Base-by-base conservation (phyloP, 1,140 invertebrate genomes). In the Drosophila murphyi region DNA sequence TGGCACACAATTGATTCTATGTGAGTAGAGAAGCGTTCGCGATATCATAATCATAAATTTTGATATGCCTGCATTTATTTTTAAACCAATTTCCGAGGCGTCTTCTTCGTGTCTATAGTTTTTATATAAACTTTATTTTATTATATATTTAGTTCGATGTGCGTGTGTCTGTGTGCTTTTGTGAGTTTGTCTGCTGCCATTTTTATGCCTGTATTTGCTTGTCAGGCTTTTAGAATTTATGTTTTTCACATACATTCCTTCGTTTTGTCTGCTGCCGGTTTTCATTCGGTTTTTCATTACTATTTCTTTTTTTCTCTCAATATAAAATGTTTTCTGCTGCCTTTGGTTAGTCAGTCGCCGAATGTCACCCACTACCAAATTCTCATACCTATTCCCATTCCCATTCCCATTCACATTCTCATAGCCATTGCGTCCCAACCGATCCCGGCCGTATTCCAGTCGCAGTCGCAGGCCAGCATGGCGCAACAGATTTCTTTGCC, bases 241-340 rank as follows among this genome's bases (percentile, higher is more conserved):
- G 86, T 81, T 90, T 89, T 90, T 90, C 64, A 64, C 78, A 89
- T 90, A 89, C 80, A 89, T 89, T 89, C 85, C 71, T 89, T 55
- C 76, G 81, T 76, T 89, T 80, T 87, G 85, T 88, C 73, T 82
- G 76, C 68, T 71, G 60, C 72, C 59, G 67, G 45, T 73, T 78
- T 78, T 69, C 72, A 82, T 82, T 82, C 80, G 72, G 48, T 82
- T 76, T 77, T 77, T 88, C 82, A 88, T 79, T 88, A 86, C 79
- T 79, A 80, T 88, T 83, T 80, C 69, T n/a, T 39, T 10, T 39
- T 59, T 8, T 45, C 29, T 10, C 29, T 48, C n/a, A 60, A 52
- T 39, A 55, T 56, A 71, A 61, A 28, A 52, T 31, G 37, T 54
- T 64, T 54, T 55, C 50, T 70, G 50, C 63, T 65, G 62, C 39